Evolutionary conservation across 2,888 invertebrate species (phyloP).

Genomic region (Sphaerophoria rueppellii): DNA sequence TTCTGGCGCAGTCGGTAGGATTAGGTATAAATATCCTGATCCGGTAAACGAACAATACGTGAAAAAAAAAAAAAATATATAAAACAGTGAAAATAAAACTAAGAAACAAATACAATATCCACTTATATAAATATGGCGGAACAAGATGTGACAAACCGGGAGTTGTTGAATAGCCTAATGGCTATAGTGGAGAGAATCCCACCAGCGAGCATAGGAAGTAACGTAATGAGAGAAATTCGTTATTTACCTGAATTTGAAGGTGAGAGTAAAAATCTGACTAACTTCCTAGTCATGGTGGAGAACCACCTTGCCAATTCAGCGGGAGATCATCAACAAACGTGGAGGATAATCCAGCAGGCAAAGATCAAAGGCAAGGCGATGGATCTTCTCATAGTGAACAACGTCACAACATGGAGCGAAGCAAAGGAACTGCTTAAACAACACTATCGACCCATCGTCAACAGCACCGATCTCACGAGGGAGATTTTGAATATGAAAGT

Average conservation of each 20-base stretch:
- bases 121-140: neutral
- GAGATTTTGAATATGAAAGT: conserved; percentile 34
- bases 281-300: too few species aligned
- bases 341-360: conserved; percentile 10
- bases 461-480: conserved; percentile 34
- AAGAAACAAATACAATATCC: conserved; percentile 14
- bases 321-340: too few species aligned
- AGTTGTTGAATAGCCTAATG: conserved; percentile 4
- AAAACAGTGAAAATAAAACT: conserved; percentile 16
- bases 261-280: too few species aligned
- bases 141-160: conserved; percentile 1
- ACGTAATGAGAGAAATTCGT: too few species aligned
- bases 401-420: conserved; percentile 12
- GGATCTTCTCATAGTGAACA: conserved; percentile 27
- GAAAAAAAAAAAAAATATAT: neutral
- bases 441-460: conserved; percentile 30
- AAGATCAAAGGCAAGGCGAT: conserved; percentile 39
- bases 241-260: too few species aligned
- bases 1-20: conserved; percentile 25
- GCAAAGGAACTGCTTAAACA: conserved; percentile 14
- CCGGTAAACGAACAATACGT: conserved; percentile 11
- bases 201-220: neutral
- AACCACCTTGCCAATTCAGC: too few species aligned
- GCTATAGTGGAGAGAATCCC: conserved; percentile 2
- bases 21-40: conserved; percentile 40